A percentile compares a stretch with the other conserved stretches of the same genome.
phyloP scores from a whole-genome alignment of 2,888 invertebrate species.

The Rhodophaea formosa region DNA sequence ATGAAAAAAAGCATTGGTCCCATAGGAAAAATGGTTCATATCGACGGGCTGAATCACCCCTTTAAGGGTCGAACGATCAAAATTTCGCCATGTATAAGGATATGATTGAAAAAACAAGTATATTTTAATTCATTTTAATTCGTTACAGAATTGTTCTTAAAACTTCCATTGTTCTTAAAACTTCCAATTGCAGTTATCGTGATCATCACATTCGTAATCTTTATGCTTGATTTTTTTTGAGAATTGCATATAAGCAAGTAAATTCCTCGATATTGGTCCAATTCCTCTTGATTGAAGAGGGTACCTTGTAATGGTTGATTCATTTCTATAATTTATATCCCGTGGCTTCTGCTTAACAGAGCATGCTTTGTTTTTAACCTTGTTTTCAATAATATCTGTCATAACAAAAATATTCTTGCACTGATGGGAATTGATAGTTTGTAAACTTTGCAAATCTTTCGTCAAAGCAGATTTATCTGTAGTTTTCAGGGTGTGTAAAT shows the following conservation, averaged over 20 bases:
- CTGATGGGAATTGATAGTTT: neutral
- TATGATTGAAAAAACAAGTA: neutral
- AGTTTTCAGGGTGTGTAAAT: neutral
- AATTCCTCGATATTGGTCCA: neutral
- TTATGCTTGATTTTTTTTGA: neutral
- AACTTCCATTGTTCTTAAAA: constrained; percentile 2
- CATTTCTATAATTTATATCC: constrained; percentile 30
- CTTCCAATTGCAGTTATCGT: neutral
- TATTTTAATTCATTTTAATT: neutral
- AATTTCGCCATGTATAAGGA: no score
- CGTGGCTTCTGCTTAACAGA: neutral
- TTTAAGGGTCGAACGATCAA: no score
- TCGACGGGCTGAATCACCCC: no score
- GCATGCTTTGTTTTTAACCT: neutral
- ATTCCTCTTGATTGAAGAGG: constrained; percentile 39
- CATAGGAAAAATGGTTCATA: no score
- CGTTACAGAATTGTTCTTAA: neutral
- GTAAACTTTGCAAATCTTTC: neutral
- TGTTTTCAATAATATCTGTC: neutral
- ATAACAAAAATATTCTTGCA: neutral
- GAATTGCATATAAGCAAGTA: neutral
- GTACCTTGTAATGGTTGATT: constrained; percentile 43
- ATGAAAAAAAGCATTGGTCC: no score
- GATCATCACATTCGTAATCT: neutral
- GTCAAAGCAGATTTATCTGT: neutral